Evolutionary conservation across 2,113 vertebrate species (phyloP), one percentile per base, ranked within the genome.

Genomic region (Montifringilla adamsi): DNA sequence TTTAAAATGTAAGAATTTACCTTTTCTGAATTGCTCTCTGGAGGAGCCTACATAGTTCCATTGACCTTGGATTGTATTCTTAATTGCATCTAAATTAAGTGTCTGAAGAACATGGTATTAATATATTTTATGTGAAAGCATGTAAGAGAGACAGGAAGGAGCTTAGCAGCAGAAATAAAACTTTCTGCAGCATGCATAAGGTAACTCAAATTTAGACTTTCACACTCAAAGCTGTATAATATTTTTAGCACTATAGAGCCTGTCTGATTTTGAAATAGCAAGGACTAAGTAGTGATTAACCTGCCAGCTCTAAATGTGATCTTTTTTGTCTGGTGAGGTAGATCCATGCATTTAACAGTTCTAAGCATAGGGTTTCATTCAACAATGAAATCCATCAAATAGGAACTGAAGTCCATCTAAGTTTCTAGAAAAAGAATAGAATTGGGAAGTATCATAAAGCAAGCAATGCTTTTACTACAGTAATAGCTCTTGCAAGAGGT

Each of bases 1-100:
- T 76, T 94, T 92, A 94, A 83, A 87, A 85, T 76, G 35, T 47
- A 87, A 64, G 68, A 90, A 83, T 94, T 94, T 82, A 31, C 53
- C 27, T 82, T 79, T 79, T 37, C n/a, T 66, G 31, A 92, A 88
- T 73, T 92, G 67, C 13, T 79, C 90, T 90, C 95, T 90, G 18
- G 85, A 88, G 67, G 7, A 93, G 24, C 13, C 24, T 58, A 44
- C 35, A 72, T 39, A 89, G 52, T 64, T 89, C 35, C 30, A 72
- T 15, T 73, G 66, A 93, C 85, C 84, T 87, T 91, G 69, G 15
- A 85, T n/a, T 79, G 37, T 44, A 84, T 44, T 69, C 49, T 94
- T 90, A 88, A 89, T 62, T 83, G 76, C 28, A 41, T 75, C 30
- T 88, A 64, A 80, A 85, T 64, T 62, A 84, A 31, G 33, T 49